Percentiles rank a stretch among this genome's conserved stretches.
These are phyloP conservation scores for Lagopus muta DNA, from an alignment of 2,113 vertebrate species.

Conservation along the genomic window DNA sequence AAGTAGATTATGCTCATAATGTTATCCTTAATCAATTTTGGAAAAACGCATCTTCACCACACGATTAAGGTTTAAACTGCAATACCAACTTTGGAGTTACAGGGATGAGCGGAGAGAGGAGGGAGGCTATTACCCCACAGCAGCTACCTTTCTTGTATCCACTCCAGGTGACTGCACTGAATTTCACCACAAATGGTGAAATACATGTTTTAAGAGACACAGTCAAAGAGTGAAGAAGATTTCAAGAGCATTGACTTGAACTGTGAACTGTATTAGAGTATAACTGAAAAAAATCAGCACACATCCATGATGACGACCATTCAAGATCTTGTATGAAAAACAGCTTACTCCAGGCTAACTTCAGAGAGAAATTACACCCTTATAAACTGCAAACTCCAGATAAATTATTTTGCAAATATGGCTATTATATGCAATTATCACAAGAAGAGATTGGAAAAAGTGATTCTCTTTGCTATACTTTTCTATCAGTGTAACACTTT, in stretches of 20 bases:
- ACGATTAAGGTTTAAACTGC: neutral
- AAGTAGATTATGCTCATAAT: neutral
- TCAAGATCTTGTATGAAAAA: neutral
- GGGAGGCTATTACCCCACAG: neutral
- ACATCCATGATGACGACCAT: neutral
- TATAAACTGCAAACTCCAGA: neutral
- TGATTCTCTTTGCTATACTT: neutral
- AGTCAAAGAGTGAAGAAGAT: neutral
- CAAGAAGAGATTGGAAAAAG: rapidly evolving
- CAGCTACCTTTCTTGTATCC: neutral
- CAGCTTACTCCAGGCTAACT: neutral
- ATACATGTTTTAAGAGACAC: neutral
- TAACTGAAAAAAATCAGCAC: neutral
- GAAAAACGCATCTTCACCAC: neutral
- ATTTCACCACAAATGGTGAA: neutral
- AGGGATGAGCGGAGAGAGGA: neutral
- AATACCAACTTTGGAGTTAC: neutral
- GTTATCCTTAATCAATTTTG: neutral
- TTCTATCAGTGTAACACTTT: neutral
- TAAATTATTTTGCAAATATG: neutral
- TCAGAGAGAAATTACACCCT: neutral
- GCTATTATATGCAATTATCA: neutral
- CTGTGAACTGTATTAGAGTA: neutral
- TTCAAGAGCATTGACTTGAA: neutral
- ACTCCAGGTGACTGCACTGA: neutral